Percentiles rank a stretch among this genome's conserved stretches.
phyloP scores from a whole-genome alignment of 2,888 invertebrate species.

The Ichneumon xanthorius region DNA sequence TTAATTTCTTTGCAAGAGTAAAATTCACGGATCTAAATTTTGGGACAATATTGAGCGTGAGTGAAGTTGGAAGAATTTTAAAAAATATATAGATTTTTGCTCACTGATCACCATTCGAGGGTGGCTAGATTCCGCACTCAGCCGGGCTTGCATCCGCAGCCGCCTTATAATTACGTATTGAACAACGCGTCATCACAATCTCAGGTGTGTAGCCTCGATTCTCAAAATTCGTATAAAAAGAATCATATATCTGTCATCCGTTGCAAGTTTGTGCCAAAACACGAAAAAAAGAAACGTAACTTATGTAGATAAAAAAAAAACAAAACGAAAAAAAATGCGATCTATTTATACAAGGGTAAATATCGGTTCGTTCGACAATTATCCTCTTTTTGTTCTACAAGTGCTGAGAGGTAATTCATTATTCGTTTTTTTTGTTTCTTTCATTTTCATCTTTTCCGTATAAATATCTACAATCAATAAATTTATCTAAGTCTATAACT shows the following conservation, averaged over 20 bases:
- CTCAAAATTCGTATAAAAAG: conserved; percentile 53
- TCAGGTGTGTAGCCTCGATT: conserved; percentile 55
- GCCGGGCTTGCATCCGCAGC: conserved; percentile 37
- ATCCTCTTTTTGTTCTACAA: conserved; percentile 55
- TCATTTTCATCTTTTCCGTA: conserved; percentile 69
- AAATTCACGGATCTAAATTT: neutral
- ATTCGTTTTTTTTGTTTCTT: conserved; percentile 41
- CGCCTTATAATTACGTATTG: conserved; percentile 41
- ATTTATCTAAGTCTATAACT: conserved; percentile 75
- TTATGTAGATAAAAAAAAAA: conserved; percentile 49
- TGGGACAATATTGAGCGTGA: neutral
- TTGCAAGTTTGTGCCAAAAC: conserved; percentile 50
- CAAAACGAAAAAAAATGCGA: conserved; percentile 73
- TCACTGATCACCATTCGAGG: conserved; percentile 8
- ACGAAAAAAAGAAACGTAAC: conserved; percentile 48
- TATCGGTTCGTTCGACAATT: conserved; percentile 60
- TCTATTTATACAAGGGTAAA: conserved; percentile 69
- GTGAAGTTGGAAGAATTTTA: neutral
- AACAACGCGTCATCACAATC: conserved; percentile 54
- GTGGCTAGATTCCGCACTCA: neutral
- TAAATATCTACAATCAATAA: conserved; percentile 79
- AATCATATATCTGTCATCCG: conserved; percentile 47
- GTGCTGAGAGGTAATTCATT: conserved; percentile 61
- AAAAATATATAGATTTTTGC: neutral
- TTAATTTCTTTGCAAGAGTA: neutral